Conservation (phyloP, 2,113 vertebrate species). For the Rhinoderma darwinii region DNA sequence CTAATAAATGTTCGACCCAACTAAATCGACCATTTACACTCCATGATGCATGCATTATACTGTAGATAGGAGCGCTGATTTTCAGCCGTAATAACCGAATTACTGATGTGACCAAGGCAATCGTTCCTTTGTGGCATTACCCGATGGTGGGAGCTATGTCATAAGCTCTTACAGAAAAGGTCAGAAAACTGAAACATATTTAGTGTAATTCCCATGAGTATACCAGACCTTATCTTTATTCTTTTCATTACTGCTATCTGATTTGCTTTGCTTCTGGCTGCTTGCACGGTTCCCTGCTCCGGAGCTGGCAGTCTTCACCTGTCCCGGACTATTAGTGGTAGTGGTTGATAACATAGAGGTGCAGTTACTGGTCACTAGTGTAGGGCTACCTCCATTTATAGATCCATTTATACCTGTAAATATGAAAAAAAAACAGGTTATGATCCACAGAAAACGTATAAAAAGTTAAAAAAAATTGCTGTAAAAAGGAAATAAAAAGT, state of each 20-base stretch:
- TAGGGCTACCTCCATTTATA: conserved; percentile 79
- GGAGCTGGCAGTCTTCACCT: conserved; percentile 72
- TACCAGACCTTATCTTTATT: conserved; percentile 85
- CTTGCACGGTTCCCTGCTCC: conserved; percentile 76
- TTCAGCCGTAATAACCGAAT: no score
- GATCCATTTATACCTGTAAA: conserved; percentile 82
- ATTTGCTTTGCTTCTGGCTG: conserved; percentile 75
- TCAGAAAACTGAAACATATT: neutral
- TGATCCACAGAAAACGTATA: neutral
- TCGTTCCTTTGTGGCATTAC: no score
- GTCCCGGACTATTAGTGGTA: conserved; percentile 72
- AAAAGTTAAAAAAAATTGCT: neutral
- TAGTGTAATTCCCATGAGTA: neutral
- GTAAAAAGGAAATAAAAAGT: neutral
- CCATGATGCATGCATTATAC: no score
- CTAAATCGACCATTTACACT: no score
- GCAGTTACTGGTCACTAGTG: conserved; percentile 76
- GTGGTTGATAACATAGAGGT: conserved; percentile 76
- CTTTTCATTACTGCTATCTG: conserved; percentile 75
- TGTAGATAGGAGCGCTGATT: no score
- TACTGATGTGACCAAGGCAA: no score
- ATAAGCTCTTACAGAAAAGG: no score
- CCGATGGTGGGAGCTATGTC: no score
- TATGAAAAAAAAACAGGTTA: conserved; percentile 46
- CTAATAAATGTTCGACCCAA: no score